Evolutionary conservation across 2,888 invertebrate genomes (phyloP).

Genomic region (Plagodis dolabraria): DNA sequence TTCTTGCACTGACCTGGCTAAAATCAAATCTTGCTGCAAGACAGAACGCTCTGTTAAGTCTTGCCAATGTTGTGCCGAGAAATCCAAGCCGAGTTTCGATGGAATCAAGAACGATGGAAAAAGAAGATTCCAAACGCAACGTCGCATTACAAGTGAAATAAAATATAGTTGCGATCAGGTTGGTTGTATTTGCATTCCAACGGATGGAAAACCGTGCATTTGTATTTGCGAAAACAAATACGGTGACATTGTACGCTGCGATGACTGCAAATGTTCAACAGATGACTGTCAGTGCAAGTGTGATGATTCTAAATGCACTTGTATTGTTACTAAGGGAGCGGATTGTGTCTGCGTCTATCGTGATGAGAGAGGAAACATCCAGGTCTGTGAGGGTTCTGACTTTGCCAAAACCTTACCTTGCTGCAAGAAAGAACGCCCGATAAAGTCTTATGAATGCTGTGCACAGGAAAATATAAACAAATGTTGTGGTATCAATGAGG

Average conservation of each 20-base stretch:
- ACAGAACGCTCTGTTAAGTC: not conserved
- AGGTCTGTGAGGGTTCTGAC: conserved; percentile 24
- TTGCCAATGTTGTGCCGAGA: conserved; percentile 2
- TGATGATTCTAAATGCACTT: conserved; percentile 34
- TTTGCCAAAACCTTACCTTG: conserved; percentile 20
- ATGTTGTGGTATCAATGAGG: too few relatives aligned
- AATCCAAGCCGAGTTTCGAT: not conserved
- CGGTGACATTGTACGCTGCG: conserved; percentile 41
- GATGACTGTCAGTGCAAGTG: conserved; percentile 20
- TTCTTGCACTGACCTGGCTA: not conserved
- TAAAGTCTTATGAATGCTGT: not conserved
- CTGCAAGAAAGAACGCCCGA: conserved; percentile 17
- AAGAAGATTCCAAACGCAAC: too few relatives aligned
- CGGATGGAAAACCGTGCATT: conserved; percentile 45
- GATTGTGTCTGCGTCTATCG: conserved; percentile 32
- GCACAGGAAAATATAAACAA: too few relatives aligned
- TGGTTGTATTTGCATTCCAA: conserved; percentile 45
- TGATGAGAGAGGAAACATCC: conserved; percentile 26
- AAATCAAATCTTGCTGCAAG: conserved; percentile 38
- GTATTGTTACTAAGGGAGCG: conserved; percentile 36
- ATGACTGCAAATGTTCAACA: conserved; percentile 44
- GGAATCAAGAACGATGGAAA: not conserved
- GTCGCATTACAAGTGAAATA: not conserved
- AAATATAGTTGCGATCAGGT: conserved; percentile 41
- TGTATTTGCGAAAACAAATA: conserved; percentile 43